phyloP scores from a whole-genome alignment of 1,140 invertebrate species.

The Lamellibrachia luymesi region DNA sequence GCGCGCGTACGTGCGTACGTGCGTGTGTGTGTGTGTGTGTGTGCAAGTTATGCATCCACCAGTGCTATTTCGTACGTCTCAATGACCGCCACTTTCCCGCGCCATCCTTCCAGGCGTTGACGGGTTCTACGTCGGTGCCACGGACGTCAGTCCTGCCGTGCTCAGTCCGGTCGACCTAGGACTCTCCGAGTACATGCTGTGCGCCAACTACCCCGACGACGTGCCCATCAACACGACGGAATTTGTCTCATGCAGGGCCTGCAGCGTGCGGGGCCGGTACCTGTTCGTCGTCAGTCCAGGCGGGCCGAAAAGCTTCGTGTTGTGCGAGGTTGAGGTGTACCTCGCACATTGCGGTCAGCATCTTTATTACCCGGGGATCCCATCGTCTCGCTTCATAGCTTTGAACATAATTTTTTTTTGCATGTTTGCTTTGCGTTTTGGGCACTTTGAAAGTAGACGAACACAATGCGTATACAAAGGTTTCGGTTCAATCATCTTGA shows the following conservation, averaged over 20 bases:
- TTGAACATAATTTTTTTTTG: no score
- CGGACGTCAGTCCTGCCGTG: background rate
- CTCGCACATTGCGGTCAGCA: background rate
- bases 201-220: background rate
- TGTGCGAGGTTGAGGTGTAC: background rate
- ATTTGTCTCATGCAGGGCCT: background rate
- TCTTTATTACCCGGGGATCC: background rate
- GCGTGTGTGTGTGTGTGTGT: no score
- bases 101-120: background rate
- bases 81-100: background rate
- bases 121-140: background rate
- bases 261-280: background rate
- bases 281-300: background rate
- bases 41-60: no score
- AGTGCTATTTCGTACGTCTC: no score
- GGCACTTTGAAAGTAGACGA: no score
- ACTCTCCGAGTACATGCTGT: background rate
- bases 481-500: no score
- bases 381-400: background rate
- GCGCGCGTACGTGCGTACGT: slow-evolving; percentile 15
- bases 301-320: background rate
- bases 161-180: background rate
- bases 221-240: background rate
- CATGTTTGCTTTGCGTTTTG: background rate
- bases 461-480: no score